Percentiles rank a stretch among this genome's conserved stretches.
These are phyloP conservation scores for Clupea harengus DNA, from an alignment of 2,113 vertebrate species.

Conservation along the genomic window DNA sequence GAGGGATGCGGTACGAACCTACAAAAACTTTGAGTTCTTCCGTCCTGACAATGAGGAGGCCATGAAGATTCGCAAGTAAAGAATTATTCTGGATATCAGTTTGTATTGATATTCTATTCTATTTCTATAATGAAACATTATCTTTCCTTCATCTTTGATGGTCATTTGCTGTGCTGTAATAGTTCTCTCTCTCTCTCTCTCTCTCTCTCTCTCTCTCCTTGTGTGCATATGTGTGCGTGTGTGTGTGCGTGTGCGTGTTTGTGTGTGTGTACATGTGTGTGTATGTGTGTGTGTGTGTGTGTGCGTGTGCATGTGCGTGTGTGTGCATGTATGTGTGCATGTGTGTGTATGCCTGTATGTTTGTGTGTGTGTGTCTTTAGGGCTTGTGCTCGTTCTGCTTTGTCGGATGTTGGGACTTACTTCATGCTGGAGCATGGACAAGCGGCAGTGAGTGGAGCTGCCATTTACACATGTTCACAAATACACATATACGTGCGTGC, in stretches of 20 bases:
- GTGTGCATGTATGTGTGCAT: too few relatives aligned
- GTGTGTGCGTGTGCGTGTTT: neutral
- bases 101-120: neutral
- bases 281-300: conserved; percentile 17
- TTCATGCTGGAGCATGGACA: conserved; percentile 77
- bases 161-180: neutral
- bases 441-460: conserved; percentile 76
- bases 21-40: conserved; percentile 88
- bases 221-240: conserved; percentile 4
- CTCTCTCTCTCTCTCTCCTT: neutral
- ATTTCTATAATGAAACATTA: neutral
- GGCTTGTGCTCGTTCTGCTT: conserved; percentile 79
- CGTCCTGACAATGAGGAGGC: conserved; percentile 81
- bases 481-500: neutral
- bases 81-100: neutral
- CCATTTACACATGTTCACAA: neutral
- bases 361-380: conserved; percentile 58
- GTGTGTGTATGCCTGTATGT: neutral
- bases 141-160: neutral
- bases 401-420: conserved; percentile 79
- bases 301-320: conserved; percentile 5
- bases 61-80: conserved; percentile 83
- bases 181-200: neutral
- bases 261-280: neutral
- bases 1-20: conserved; percentile 77